Conservation (phyloP, 2,888 invertebrate species). For the Tupiocoris notatus region DNA sequence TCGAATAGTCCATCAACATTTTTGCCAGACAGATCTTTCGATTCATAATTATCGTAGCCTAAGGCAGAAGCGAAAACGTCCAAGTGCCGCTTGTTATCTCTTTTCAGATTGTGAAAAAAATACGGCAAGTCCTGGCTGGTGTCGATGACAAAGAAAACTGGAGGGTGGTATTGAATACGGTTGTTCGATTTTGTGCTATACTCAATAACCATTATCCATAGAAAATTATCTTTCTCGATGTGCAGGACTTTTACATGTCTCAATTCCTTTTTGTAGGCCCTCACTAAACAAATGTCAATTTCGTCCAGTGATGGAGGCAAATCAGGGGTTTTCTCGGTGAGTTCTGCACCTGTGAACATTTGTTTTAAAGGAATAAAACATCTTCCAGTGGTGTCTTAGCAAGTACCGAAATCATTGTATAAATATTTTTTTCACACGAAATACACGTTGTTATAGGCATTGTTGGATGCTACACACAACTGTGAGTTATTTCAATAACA, state of each 20-base stretch:
- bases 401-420: no score
- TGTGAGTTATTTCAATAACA: neutral
- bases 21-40: slow-evolving; percentile 2
- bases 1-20: neutral
- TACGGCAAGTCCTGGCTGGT: neutral
- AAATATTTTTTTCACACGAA: no score
- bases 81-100: neutral
- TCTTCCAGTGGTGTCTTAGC: no score
- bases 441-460: neutral
- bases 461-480: no score
- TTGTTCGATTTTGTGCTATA: neutral
- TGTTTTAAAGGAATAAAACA: no score
- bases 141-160: slow-evolving; percentile 15
- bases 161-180: neutral
- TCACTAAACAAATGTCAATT: slow-evolving; percentile 1
- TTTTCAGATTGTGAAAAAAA: neutral
- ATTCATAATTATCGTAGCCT: neutral
- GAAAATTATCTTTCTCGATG: neutral
- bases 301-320: neutral
- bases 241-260: slow-evolving; percentile 2
- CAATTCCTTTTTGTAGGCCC: slow-evolving; percentile 20
- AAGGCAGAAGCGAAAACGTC: neutral
- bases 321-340: slow-evolving; percentile 5
- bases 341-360: slow-evolving; percentile 4
- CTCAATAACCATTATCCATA: slow-evolving; percentile 20